Base-by-base conservation (phyloP, 2,888 invertebrate genomes). In the Panzeria rudis region DNA sequence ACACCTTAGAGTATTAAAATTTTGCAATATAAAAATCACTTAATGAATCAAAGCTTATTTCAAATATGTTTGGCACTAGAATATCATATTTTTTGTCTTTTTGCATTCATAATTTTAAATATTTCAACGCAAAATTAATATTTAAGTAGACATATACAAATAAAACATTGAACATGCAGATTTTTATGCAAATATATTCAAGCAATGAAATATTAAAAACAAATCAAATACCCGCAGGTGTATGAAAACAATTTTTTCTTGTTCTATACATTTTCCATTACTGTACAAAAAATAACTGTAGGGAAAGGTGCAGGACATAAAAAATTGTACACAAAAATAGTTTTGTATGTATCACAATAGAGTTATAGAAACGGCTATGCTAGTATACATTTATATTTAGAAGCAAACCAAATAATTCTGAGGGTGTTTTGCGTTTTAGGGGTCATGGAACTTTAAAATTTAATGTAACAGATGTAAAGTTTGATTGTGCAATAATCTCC, bases 211-310 rank as follows among this genome's bases (percentile, higher is more conserved):
- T 13, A 61, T 66, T 71, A 72, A 80, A 80, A 80, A 52, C 13
- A 80, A 84, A 80, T 81, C 68, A 80, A 77, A 84, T 80, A 54
- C 68, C 76, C 72, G 41, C 80, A 76, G 84, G 84, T 59, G 41
- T 2, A 68, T 69, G 38, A 13, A n/a, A 54, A 61, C 50, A 32
- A 69, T 69, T 17, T 66, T 23, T 52, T 44, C 35, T 32, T n/a
- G 23, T n/a, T 54, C 25, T 52, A 35, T 4, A 35, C 35, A 17
- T 32, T 32, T 32, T 32, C 8, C 29, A 59, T 59, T 17, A 35
- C 7, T 0, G 8, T 13, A 32, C n/a, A 32, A 20, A 62, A 54
- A 47, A 15, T 17, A 35, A 38, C 4, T 50, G 13, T 13, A 23
- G 32, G 7, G 23, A 35, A 17, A n/a, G n/a, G 8, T 50, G 20